phyloP scores from a whole-genome alignment of 1,140 invertebrate species.

The Muscidifurax raptorellus region DNA sequence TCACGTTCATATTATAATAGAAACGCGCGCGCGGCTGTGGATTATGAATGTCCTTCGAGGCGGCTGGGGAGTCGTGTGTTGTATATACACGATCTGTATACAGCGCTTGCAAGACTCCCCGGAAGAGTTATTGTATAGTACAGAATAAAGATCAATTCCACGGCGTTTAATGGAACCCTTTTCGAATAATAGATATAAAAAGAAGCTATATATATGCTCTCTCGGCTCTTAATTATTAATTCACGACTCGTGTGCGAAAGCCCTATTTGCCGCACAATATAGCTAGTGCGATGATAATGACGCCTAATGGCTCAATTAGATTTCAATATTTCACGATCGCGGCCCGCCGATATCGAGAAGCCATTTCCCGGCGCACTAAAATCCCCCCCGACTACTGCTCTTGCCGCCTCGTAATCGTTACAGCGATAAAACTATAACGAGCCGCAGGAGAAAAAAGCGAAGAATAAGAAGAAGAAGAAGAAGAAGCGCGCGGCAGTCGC shows the following conservation, averaged over 20 bases:
- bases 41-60: no score
- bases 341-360: conserved; percentile 14
- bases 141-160: no score
- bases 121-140: no score
- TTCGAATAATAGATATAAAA: no score
- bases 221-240: background rate
- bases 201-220: no score
- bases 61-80: no score
- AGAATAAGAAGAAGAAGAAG: background rate
- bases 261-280: background rate
- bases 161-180: no score
- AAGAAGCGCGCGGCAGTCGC: background rate
- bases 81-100: no score
- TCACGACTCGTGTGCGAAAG: background rate
- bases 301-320: conserved; percentile 42
- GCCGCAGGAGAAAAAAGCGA: background rate
- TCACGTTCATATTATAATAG: background rate
- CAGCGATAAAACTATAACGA: conserved; percentile 28
- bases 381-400: background rate
- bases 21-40: background rate
- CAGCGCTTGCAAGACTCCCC: no score
- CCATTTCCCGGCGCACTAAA: background rate
- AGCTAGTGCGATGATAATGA: conserved; percentile 12
- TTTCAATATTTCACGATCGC: conserved; percentile 36
- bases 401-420: background rate